phyloP scores from a whole-genome alignment of 1,140 invertebrate species.

The Bradynema listronoti region DNA sequence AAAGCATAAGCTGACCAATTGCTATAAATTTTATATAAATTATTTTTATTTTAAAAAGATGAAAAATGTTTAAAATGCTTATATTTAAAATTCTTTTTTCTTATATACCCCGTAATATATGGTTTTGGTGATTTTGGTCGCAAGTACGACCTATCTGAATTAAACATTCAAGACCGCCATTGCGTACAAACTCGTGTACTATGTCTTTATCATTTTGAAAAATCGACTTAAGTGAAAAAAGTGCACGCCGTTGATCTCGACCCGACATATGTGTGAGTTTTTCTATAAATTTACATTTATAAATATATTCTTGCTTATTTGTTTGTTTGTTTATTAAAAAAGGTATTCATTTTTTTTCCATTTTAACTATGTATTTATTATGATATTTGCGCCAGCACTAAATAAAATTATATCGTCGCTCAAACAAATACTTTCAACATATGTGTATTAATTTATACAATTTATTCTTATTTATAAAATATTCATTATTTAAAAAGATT shows the following conservation, averaged over 20 bases:
- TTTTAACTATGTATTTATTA: too few species aligned
- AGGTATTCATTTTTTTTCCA: too few species aligned
- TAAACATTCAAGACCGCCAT: constrained; percentile 86
- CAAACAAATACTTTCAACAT: too few species aligned
- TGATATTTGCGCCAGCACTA: too few species aligned
- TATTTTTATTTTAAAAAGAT: constrained; percentile 13
- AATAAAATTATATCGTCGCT: too few species aligned
- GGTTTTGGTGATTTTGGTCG: constrained; percentile 98
- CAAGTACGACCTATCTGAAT: constrained; percentile 75
- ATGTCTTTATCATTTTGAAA: constrained; percentile 93
- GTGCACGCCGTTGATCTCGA: constrained; percentile 60
- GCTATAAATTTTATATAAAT: too few species aligned
- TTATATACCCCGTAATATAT: constrained; percentile 84
- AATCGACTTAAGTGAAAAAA: constrained; percentile 96
- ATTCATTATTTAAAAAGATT: too few species aligned
- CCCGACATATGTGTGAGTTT: constrained; percentile 46
- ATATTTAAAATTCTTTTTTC: too few species aligned
- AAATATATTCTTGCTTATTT: too few species aligned
- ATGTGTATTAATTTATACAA: too few species aligned
- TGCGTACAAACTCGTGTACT: constrained; percentile 97
- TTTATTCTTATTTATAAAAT: too few species aligned
- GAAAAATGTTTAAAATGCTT: constrained; percentile 20
- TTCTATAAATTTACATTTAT: constrained; percentile 42
- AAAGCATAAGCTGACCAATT: constrained; percentile 88
- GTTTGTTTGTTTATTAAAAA: too few species aligned